Evolutionary conservation across 2,113 vertebrate genomes (phyloP).

Genomic region (Petroica traversi): DNA sequence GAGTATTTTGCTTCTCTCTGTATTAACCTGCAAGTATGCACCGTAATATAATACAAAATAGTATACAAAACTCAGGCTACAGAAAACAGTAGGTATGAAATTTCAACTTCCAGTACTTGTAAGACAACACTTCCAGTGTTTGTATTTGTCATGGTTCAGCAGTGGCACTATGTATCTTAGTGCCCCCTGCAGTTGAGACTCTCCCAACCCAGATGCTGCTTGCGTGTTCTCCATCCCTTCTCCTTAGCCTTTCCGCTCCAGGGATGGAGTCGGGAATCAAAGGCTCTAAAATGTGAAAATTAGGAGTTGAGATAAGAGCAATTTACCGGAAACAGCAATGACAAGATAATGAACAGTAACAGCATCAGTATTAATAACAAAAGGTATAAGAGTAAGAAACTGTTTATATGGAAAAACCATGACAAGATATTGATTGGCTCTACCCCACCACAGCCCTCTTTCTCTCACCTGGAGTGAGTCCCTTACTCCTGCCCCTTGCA

Average conservation of each 20-base stretch:
- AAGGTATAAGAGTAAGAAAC: not conserved
- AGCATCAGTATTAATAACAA: not conserved
- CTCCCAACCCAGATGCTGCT: not conserved
- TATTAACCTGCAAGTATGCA: not conserved
- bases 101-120: not conserved
- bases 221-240: fast-evolving
- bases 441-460: not conserved
- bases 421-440: not conserved
- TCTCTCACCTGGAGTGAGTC: not conserved
- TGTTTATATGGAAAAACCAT: fast-evolving
- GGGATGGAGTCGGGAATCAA: too few species aligned
- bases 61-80: not conserved
- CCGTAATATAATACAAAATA: not conserved
- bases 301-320: not conserved
- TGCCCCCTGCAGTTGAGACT: not conserved
- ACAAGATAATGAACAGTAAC: not conserved
- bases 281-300: not conserved
- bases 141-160: not conserved
- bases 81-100: not conserved
- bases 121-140: not conserved
- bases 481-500: not conserved
- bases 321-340: not conserved
- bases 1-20: not conserved
- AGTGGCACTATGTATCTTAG: not conserved
- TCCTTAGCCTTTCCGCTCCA: not conserved